A percentile compares a stretch with the other conserved stretches of the same genome.
Conservation (phyloP, 1,140 invertebrate genomes). For the Drosophila mayri region DNA sequence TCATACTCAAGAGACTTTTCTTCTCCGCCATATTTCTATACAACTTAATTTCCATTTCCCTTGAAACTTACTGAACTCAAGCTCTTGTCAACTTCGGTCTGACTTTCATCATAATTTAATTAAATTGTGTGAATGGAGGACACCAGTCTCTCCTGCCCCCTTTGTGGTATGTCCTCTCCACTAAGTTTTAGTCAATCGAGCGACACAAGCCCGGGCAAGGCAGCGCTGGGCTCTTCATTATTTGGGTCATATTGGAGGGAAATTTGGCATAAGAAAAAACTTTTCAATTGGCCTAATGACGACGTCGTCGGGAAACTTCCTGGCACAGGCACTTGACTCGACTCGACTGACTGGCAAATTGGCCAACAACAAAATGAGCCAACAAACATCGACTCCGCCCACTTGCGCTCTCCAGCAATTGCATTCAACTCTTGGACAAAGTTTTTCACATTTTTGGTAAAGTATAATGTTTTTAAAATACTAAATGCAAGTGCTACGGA, state of each 20-base stretch:
- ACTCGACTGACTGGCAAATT: constrained; percentile 43
- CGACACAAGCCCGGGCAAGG: constrained; percentile 31
- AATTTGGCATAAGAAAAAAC: constrained; percentile 41
- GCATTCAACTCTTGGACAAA: constrained; percentile 40
- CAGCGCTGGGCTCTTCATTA: constrained; percentile 30
- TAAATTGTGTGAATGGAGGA: constrained; percentile 62
- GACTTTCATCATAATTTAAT: constrained; percentile 66
- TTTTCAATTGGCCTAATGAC: constrained; percentile 62
- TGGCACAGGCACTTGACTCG: constrained; percentile 42
- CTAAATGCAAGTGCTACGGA: constrained; percentile 41
- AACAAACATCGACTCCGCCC: constrained; percentile 20
- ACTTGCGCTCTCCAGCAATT: constrained; percentile 31
- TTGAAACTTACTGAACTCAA: constrained; percentile 12
- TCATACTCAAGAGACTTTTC: background rate
- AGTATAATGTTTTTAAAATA: constrained; percentile 75
- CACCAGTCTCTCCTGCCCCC: background rate
- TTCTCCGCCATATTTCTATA: background rate
- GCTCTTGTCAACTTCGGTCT: constrained; percentile 24
- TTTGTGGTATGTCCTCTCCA: constrained; percentile 19
- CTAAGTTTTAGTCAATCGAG: constrained; percentile 43
- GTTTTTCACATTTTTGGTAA: constrained; percentile 44
- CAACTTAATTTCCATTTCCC: constrained; percentile 22
- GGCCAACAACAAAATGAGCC: constrained; percentile 47
- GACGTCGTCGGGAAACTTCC: constrained; percentile 41
- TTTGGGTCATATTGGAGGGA: constrained; percentile 54